phyloP scores from a whole-genome alignment of 2,113 vertebrate species.

The Limanda limanda region DNA sequence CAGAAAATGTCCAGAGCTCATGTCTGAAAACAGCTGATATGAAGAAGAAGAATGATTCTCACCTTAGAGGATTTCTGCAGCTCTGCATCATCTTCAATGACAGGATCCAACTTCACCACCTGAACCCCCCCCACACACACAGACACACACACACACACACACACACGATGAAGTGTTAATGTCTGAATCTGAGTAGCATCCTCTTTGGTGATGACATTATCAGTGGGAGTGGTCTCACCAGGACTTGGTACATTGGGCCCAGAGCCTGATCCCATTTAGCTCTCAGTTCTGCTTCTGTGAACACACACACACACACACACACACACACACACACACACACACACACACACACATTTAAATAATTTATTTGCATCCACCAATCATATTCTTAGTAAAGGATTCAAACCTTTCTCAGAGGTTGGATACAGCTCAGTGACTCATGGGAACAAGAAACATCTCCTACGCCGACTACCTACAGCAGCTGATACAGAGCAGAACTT shows the following conservation, averaged over 20 bases:
- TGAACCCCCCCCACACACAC: slow-evolving; percentile 56
- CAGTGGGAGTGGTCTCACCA: slow-evolving; percentile 82
- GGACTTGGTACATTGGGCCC: slow-evolving; percentile 91
- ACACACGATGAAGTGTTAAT: not conserved
- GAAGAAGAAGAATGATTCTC: slow-evolving; percentile 11
- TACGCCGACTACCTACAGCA: too few relatives aligned
- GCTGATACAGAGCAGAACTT: too few relatives aligned
- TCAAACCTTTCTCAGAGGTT: too few relatives aligned
- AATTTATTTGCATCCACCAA: too few relatives aligned
- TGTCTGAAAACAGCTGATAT: not conserved
- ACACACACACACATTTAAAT: too few relatives aligned
- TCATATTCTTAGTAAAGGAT: too few relatives aligned
- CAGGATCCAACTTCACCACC: slow-evolving; percentile 90
- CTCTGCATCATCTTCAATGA: slow-evolving; percentile 90
- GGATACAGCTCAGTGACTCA: too few relatives aligned
- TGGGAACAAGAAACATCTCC: too few relatives aligned
- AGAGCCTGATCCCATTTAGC: slow-evolving; percentile 91
- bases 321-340: slow-evolving; percentile 10
- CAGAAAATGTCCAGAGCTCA: too few relatives aligned
- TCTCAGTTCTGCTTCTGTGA: slow-evolving; percentile 81
- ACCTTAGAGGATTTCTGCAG: slow-evolving; percentile 97
- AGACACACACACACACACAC: slow-evolving; percentile 5
- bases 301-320: not conserved
- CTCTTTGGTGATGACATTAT: not conserved
- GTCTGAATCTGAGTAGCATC: not conserved